These are phyloP conservation scores for Corydoras maculifer DNA, from an alignment of 2,113 vertebrate genomes.

Conservation along the genomic window DNA sequence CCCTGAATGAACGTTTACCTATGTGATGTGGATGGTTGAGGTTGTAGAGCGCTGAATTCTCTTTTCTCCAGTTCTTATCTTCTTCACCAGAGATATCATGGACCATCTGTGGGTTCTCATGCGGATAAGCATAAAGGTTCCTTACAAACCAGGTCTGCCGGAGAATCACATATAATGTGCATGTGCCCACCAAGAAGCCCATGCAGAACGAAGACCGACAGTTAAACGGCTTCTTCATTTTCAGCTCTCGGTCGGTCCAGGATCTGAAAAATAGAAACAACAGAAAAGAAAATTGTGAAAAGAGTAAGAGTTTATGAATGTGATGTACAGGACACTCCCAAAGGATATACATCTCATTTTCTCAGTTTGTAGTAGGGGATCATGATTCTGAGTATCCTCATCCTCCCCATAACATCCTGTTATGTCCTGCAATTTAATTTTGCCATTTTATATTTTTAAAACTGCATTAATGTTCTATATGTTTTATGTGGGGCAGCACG, in stretches of 20 bases:
- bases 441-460: too few relatives aligned
- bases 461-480: too few relatives aligned
- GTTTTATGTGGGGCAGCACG: too few relatives aligned
- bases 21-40: slow-evolving; percentile 62
- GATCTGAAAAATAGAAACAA: slow-evolving; percentile 11
- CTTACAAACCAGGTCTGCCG: slow-evolving; percentile 51
- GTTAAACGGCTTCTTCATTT: slow-evolving; percentile 50
- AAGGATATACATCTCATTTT: too few relatives aligned
- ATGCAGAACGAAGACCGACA: slow-evolving; percentile 59
- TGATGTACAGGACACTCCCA: too few relatives aligned
- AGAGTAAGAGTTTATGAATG: too few relatives aligned
- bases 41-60: slow-evolving; percentile 65
- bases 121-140: neutral
- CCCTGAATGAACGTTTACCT: slow-evolving; percentile 48
- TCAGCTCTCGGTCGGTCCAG: slow-evolving; percentile 5
- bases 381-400: too few relatives aligned
- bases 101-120: neutral
- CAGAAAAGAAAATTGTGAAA: too few relatives aligned
- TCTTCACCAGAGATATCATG: slow-evolving; percentile 40
- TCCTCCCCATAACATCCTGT: too few relatives aligned
- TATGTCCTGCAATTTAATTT: too few relatives aligned
- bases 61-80: slow-evolving; percentile 58
- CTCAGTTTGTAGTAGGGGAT: too few relatives aligned
- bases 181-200: slow-evolving; percentile 65
- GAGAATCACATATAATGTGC: slow-evolving; percentile 61